Base-by-base conservation (phyloP, 2,113 vertebrate genomes). In the Oxyruncus cristatus region DNA sequence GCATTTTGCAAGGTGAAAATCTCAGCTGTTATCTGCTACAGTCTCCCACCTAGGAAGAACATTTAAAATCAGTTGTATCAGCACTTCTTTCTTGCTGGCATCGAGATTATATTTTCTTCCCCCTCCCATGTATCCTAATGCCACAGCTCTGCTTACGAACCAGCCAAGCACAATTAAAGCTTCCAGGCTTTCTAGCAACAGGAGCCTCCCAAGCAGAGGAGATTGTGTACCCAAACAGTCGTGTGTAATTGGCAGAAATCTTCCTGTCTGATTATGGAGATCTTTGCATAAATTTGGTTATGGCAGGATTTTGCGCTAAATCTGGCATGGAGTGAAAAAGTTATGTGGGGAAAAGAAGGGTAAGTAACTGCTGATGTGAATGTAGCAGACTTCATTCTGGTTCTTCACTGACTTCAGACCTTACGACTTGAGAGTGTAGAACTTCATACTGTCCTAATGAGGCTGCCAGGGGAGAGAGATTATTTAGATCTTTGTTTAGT, bases 401-500 rank as follows among this genome's bases (percentile, higher is more conserved):
- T 56, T 88, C 44, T 89, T 88, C 28, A 56, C 3, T 52, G 39
- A 52, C 33, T 92, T 94, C 24, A 52, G n/a, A 35, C 41, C 88
- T 53, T 7, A 55, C 59, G 55, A 72, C 58, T 86, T 56, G 21
- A 47, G n/a, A 81, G 8, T 0, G 0, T 6, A 81, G 59, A 75
- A 41, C 62, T 81, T 89, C 52, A 37, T 49, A 24, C 6, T 26
- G 32, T 58, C 68, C 62, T 96, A 92, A 94, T 74, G 85, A 88
- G 77, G 75, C 92, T 87, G 56, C 67, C 72, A 59, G 65, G 52
- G 50, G 32, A 65, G 56, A 89, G 42, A 93, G 91, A 92, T 33
- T 28, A 78, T 81, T 88, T 88, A 86, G 52, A 72, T 41, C 41
- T 95, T 79, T 92, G 66, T 77, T 98, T 94, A 92, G 55, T 88